Conservation (phyloP, 1,140 invertebrate species). For the Drosophila albomicans region DNA sequence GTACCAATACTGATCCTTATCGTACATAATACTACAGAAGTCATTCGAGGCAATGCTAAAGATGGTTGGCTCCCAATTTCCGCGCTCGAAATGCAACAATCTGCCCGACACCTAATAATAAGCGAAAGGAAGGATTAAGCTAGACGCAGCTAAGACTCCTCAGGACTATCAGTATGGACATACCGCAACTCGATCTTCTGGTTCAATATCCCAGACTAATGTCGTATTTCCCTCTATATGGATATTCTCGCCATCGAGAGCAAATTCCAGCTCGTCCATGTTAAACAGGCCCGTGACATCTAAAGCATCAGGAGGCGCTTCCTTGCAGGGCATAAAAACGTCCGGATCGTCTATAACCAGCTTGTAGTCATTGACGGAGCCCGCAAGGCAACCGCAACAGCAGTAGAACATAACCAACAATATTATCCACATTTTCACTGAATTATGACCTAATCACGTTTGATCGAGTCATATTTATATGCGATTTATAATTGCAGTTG, state of each 20-base stretch:
- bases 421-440: slow-evolving; percentile 44
- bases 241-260: slow-evolving; percentile 31
- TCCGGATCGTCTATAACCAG: slow-evolving; percentile 56
- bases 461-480: slow-evolving; percentile 11
- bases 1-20: slow-evolving; percentile 63
- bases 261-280: neutral
- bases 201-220: slow-evolving; percentile 48
- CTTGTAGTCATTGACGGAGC: slow-evolving; percentile 36
- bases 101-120: neutral
- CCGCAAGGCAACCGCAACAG: slow-evolving; percentile 1
- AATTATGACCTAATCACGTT: neutral
- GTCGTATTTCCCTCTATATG: slow-evolving; percentile 36
- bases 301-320: slow-evolving; percentile 32
- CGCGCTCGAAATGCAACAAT: slow-evolving; percentile 46
- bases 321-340: slow-evolving; percentile 44
- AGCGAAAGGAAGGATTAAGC: neutral
- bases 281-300: slow-evolving; percentile 24
- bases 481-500: neutral
- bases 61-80: slow-evolving; percentile 62
- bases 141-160: too few relatives aligned
- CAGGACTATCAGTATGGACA: neutral
- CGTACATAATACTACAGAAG: slow-evolving; percentile 62
- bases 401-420: slow-evolving; percentile 15
- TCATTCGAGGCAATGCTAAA: slow-evolving; percentile 38
- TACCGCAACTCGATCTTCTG: slow-evolving; percentile 58